Evolutionary conservation across 2,113 vertebrate genomes (phyloP).

Genomic region (Trichomycterus rosablanca): DNA sequence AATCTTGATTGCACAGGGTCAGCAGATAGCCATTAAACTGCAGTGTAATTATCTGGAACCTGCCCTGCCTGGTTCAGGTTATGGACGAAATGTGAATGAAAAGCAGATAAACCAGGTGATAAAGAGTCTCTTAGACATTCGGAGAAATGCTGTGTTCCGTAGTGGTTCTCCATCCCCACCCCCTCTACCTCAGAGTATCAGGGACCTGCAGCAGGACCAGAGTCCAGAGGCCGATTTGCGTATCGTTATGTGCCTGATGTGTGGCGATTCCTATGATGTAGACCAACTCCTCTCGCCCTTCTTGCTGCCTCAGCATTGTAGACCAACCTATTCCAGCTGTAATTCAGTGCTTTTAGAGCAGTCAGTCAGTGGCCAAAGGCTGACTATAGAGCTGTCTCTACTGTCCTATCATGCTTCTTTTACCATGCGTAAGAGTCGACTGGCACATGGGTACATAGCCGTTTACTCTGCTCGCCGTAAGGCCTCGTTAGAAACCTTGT

Average conservation of each 20-base stretch:
- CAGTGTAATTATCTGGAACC: constrained; percentile 91
- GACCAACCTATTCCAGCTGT: constrained; percentile 66
- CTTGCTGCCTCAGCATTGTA: constrained; percentile 78
- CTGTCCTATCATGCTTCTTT: constrained; percentile 92
- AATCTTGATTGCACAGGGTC: constrained; percentile 87
- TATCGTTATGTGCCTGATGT: constrained; percentile 91
- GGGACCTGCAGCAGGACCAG: constrained; percentile 75
- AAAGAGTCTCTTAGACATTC: constrained; percentile 82
- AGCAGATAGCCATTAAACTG: constrained; percentile 85
- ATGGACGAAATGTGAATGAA: constrained; percentile 87
- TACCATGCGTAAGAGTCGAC: constrained; percentile 81
- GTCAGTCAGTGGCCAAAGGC: constrained; percentile 72
- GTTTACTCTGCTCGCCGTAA: constrained; percentile 83
- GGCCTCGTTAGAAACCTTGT: constrained; percentile 87
- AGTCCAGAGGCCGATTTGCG: constrained; percentile 80
- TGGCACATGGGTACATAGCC: constrained; percentile 90
- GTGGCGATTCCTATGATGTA: constrained; percentile 79
- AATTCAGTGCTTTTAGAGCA: constrained; percentile 83
- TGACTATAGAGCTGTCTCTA: constrained; percentile 81
- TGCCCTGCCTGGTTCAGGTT: constrained; percentile 79
- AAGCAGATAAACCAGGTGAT: constrained; percentile 90
- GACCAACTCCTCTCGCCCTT: constrained; percentile 85
- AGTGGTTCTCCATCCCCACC: constrained; percentile 69
- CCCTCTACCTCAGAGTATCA: constrained; percentile 68
- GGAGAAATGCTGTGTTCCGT: constrained; percentile 73